Percentiles rank a stretch among this genome's conserved stretches.
Conservation (phyloP, 2,113 vertebrate species). For the Marcusenius ussheri region DNA sequence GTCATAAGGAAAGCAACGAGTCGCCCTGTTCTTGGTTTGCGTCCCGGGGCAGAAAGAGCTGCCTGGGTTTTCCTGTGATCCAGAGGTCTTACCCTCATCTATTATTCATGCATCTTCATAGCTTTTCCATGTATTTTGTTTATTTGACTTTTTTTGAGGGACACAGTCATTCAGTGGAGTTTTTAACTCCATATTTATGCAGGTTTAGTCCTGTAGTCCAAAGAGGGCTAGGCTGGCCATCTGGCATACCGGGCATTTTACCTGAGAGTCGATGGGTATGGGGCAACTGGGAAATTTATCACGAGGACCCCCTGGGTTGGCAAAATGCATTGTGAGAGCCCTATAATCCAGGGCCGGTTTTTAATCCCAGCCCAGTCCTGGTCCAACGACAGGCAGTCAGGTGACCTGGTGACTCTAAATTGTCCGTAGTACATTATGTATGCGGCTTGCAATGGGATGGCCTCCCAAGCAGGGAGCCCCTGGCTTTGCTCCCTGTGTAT, state of each 20-base stretch:
- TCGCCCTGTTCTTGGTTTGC: background rate
- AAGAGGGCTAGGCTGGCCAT: background rate
- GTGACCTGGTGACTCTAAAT: background rate
- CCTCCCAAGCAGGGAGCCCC: background rate
- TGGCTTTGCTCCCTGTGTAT: background rate
- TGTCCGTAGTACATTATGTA: background rate
- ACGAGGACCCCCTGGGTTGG: background rate
- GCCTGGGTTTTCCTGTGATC: background rate
- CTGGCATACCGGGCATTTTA: background rate
- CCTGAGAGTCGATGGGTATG: background rate
- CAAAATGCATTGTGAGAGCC: background rate
- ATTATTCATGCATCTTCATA: background rate
- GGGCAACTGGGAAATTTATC: background rate
- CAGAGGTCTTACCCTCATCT: background rate
- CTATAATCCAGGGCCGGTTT: background rate
- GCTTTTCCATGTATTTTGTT: background rate
- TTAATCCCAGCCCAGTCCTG: background rate
- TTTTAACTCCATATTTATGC: background rate
- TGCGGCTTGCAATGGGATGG: background rate
- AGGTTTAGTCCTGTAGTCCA: background rate
- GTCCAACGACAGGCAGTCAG: background rate
- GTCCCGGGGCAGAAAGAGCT: background rate
- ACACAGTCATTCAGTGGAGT: background rate
- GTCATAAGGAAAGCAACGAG: slow-evolving; percentile 25
- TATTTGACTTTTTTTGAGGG: background rate